Evolutionary conservation across 2,113 vertebrate species (phyloP).

Genomic region (Phasianus colchicus): DNA sequence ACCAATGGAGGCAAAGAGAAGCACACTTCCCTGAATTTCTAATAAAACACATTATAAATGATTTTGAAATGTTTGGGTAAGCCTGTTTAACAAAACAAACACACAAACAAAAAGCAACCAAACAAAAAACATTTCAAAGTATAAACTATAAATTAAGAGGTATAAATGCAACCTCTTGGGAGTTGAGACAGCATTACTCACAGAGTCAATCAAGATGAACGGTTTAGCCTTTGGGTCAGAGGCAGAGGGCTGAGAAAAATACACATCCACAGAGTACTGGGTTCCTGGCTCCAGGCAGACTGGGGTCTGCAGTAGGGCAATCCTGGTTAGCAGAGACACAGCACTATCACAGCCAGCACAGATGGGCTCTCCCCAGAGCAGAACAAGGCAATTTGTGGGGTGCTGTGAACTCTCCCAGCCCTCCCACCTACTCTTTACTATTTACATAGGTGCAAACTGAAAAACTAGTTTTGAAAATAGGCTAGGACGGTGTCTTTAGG

Average conservation of each 20-base stretch:
- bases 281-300: constrained; percentile 81
- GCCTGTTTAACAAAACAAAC: background rate
- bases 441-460: background rate
- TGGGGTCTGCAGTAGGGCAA: constrained; percentile 73
- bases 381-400: background rate
- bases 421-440: background rate
- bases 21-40: background rate
- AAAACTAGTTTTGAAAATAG: background rate
- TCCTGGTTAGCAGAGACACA: constrained; percentile 71
- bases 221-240: constrained; percentile 45
- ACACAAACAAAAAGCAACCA: background rate
- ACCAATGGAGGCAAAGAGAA: background rate
- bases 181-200: constrained; percentile 72
- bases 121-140: background rate
- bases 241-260: constrained; percentile 77
- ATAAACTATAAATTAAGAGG: no score
- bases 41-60: background rate
- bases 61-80: background rate
- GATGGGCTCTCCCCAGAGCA: background rate
- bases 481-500: background rate
- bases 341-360: background rate
- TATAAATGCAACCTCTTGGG: background rate
- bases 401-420: background rate
- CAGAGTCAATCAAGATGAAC: constrained; percentile 87
- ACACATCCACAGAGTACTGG: constrained; percentile 83